Percentiles rank a stretch among this genome's conserved stretches.
These are phyloP conservation scores for Plebejus argus DNA, from an alignment of 2,888 invertebrate genomes.

Conservation along the genomic window DNA sequence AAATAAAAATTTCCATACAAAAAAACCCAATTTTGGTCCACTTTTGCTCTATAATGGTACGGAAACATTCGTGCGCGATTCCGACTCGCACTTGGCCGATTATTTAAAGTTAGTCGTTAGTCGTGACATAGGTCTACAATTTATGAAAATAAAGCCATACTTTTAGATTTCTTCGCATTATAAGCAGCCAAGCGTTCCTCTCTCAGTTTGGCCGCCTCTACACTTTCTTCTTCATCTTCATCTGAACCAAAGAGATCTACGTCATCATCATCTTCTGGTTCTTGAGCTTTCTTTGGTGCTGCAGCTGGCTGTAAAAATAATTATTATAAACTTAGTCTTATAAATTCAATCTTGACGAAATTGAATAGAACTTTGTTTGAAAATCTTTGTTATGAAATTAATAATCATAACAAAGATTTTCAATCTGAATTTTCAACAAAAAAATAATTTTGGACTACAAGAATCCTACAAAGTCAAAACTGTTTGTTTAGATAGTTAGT, in stretches of 20 bases:
- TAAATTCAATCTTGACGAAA: neutral
- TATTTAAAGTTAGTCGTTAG: too few species aligned
- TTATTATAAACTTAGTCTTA: neutral
- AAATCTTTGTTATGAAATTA: neutral
- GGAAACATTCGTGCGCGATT: too few species aligned
- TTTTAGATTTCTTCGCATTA: conserved; percentile 94
- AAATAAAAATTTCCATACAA: too few species aligned
- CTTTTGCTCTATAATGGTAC: too few species aligned
- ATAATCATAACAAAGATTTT: too few species aligned
- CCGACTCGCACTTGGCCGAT: too few species aligned
- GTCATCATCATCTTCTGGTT: conserved; percentile 85
- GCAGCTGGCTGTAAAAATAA: conserved; percentile 48
- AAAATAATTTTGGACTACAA: too few species aligned
- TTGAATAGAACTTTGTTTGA: neutral
- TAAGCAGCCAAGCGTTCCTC: conserved; percentile 94
- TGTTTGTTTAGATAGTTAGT: too few species aligned
- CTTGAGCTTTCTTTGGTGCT: conserved; percentile 50
- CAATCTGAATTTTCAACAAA: too few species aligned
- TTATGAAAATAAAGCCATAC: conserved; percentile 60
- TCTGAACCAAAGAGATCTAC: conserved; percentile 92
- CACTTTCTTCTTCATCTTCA: conserved; percentile 86
- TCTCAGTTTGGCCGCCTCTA: conserved; percentile 86
- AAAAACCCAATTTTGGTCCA: too few species aligned
- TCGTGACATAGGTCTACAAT: neutral
- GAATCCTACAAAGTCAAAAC: too few species aligned